Conservation (phyloP, 2,113 vertebrate genomes). For the Galemys pyrenaicus region DNA sequence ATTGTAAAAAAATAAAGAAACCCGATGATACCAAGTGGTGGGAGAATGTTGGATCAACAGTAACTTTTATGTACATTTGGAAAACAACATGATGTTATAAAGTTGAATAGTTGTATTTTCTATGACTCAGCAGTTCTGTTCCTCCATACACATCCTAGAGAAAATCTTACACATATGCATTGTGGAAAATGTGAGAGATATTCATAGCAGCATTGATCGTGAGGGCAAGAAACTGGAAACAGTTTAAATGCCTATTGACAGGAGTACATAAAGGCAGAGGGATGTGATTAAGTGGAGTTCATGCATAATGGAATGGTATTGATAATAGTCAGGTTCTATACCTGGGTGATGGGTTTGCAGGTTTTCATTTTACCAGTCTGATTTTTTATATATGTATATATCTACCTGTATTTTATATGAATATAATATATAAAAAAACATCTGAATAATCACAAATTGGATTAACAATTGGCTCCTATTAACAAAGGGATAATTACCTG, state of each 20-base stretch:
- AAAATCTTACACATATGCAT: neutral
- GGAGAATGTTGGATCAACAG: neutral
- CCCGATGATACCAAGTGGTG: neutral
- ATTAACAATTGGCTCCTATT: neutral
- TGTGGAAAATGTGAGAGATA: neutral
- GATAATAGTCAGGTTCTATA: neutral
- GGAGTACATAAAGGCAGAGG: neutral
- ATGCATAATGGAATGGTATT: neutral
- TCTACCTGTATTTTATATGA: neutral
- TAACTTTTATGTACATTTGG: neutral
- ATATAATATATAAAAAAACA: neutral
- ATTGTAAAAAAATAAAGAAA: neutral
- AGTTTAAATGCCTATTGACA: neutral
- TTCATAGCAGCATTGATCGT: neutral
- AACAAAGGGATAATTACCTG: neutral
- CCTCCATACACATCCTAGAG: neutral
- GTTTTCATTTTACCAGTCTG: neutral
- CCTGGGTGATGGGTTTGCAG: neutral
- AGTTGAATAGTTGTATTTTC: neutral
- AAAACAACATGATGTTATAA: neutral
- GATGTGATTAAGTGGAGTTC: neutral
- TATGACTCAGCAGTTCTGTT: neutral
- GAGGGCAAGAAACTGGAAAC: neutral
- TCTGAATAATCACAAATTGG: constrained; percentile 8
- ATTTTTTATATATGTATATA: neutral